These are phyloP conservation scores for Maconellicoccus hirsutus DNA, from an alignment of 1,140 invertebrate genomes.

Conservation along the genomic window DNA sequence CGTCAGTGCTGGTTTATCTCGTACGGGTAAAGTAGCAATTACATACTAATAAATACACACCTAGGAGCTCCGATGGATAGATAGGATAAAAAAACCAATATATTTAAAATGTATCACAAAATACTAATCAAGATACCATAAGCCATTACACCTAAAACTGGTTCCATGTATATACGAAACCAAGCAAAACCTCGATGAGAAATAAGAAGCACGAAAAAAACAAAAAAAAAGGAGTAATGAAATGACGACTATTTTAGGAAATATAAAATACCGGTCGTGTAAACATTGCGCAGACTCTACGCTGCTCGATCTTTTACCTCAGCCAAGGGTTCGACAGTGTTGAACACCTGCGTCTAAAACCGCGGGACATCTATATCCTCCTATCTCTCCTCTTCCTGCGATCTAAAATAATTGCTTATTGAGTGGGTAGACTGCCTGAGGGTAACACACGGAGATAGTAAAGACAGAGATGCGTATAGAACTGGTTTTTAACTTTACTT, in stretches of 20 bases:
- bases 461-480: not conserved
- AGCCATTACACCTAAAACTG: not conserved
- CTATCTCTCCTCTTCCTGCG: constrained; percentile 16
- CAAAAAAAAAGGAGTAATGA: constrained; percentile 14
- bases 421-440: constrained; percentile 17
- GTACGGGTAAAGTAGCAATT: not conserved
- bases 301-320: constrained; percentile 3
- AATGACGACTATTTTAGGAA: constrained; percentile 22
- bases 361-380: constrained; percentile 21
- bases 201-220: not conserved
- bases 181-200: not conserved
- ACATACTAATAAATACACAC: not conserved
- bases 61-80: not conserved
- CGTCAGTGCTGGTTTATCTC: no score
- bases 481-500: constrained; percentile 19
- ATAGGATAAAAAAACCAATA: not conserved
- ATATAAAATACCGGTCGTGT: constrained; percentile 22
- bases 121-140: not conserved
- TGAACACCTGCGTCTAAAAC: constrained; percentile 21
- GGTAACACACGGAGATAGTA: not conserved
- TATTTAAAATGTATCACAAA: not conserved
- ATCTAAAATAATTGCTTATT: constrained; percentile 22
- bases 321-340: constrained; percentile 14
- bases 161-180: not conserved
- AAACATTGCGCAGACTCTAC: constrained; percentile 20